Base-by-base conservation (phyloP, 2,113 vertebrate genomes). In the Podilymbus podiceps region DNA sequence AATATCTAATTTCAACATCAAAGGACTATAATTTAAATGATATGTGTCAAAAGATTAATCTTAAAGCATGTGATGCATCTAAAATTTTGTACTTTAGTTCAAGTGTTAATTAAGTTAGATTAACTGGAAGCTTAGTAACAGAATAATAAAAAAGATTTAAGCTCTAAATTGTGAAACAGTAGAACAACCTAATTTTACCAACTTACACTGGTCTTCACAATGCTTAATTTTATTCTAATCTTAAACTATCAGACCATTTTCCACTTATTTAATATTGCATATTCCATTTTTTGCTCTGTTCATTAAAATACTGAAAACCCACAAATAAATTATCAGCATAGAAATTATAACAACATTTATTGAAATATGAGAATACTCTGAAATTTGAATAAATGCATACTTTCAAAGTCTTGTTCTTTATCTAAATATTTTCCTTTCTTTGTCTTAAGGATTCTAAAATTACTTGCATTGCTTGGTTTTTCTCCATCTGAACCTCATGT, bases 31-130 rank as follows among this genome's bases (percentile, higher is more conserved):
- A 81, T 76, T 93, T 83, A 49, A 85, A 56, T 33, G 8, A 55
- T 49, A 42, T 0, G 0, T 59, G 46, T 64, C 60, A 90, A 93
- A 95, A 84, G 5, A 73, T 66, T 78, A 58, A 59, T 71, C 58
- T 62, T n/a, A 69, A 91, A 87, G 21, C 12, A 87, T 23, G 24
- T 35, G 31, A 67, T 49, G 55, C 16, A 73, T 58, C 74, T 68
- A 74, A 90, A 96, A 80, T 90, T 74, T 76, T 78, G 31, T 80
- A 76, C 52, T 85, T 84, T 42, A 85, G 72, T 77, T 94, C 90
- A 94, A 90, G 52, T 81, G 88, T 72, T 94, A 96, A 96, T 92
- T 88, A 95, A 90, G 35, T 92, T 94, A 93, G 69, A 92, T 40
- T 93, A 88, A 88, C 64, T 92, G 28, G 40, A 90, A 94, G 35